Evolutionary conservation across 2,113 vertebrate species (phyloP).

Genomic region (Brachyhypopomus occidentalis): DNA sequence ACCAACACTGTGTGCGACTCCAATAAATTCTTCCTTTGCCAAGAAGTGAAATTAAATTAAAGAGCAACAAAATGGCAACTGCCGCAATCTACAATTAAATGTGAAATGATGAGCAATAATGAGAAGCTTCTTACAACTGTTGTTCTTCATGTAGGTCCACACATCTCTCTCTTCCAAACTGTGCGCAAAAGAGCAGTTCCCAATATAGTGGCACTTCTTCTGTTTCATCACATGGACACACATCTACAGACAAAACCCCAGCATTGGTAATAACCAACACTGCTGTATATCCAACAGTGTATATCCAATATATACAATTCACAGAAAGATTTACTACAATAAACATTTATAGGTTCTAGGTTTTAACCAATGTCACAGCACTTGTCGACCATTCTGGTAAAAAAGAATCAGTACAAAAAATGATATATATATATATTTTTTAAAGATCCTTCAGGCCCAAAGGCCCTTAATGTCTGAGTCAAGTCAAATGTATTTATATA

Average conservation of each 20-base stretch:
- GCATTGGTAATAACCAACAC: no score
- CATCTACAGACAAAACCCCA: conserved; percentile 74
- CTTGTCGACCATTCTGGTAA: no score
- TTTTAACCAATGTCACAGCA: no score
- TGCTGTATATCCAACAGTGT: no score
- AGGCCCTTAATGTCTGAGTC: no score
- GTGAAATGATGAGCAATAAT: neutral
- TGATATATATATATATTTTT: no score
- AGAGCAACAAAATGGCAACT: neutral
- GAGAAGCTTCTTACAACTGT: conserved; percentile 83
- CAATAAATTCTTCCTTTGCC: neutral
- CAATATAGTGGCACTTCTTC: conserved; percentile 98
- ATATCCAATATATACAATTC: no score
- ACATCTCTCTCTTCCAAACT: conserved; percentile 95
- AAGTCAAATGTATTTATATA: no score
- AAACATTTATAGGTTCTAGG: no score
- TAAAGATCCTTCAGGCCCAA: no score
- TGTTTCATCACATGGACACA: conserved; percentile 97
- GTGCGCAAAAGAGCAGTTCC: conserved; percentile 97
- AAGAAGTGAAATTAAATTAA: neutral
- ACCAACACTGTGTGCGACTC: neutral
- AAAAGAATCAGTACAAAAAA: no score
- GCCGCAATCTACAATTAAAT: neutral
- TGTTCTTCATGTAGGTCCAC: conserved; percentile 99
- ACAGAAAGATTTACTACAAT: no score